A percentile compares a stretch with the other conserved stretches of the same genome.
Conservation (phyloP, 2,888 invertebrate genomes). For the Euplagia quadripunctaria region DNA sequence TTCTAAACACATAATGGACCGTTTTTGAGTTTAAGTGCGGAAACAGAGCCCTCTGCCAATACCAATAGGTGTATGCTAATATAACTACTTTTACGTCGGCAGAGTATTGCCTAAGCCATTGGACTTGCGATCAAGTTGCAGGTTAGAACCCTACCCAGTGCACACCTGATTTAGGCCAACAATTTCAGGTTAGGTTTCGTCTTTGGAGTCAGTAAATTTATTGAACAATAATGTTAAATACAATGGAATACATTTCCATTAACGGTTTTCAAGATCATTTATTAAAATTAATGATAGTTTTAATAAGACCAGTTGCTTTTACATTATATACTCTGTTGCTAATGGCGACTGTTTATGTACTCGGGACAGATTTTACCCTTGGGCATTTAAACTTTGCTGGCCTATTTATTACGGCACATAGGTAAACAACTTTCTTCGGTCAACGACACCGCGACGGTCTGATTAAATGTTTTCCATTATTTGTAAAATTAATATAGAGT, state of each 20-base stretch:
- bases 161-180: no score
- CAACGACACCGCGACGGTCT: slow-evolving; percentile 40
- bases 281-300: background rate
- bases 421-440: slow-evolving; percentile 52
- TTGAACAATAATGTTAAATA: background rate
- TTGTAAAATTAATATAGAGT: slow-evolving; percentile 18
- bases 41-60: no score
- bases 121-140: no score
- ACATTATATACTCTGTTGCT: background rate
- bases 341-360: background rate
- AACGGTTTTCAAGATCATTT: background rate
- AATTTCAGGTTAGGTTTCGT: no score
- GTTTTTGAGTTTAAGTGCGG: no score
- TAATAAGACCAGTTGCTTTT: background rate
- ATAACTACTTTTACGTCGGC: no score
- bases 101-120: no score
- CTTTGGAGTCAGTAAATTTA: background rate
- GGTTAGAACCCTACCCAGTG: no score
- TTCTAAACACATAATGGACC: no score
- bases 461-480: slow-evolving; percentile 7
- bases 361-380: slow-evolving; percentile 27
- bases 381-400: slow-evolving; percentile 47
- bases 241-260: background rate
- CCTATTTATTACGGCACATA: slow-evolving; percentile 46
- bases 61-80: no score